Base-by-base conservation (phyloP, 2,888 invertebrate genomes). In the Cataglyphis albicans region DNA sequence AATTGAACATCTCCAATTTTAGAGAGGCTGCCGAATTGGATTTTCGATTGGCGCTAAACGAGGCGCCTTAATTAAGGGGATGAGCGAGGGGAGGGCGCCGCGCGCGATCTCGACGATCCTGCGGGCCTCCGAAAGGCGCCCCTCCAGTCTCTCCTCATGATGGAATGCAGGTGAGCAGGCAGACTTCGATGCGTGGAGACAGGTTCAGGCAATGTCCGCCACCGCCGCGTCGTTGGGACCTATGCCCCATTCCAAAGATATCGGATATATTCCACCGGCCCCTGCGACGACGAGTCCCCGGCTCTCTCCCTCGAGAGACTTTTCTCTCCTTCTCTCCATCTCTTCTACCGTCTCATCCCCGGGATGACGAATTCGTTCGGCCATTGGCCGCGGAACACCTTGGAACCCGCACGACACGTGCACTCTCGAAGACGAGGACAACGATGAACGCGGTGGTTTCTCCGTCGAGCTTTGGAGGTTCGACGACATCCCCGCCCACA, bases 241-340 rank as follows among this genome's bases (percentile, higher is more conserved):
- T 94, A 94, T 91, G 92, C 89, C 91, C 94, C 93, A 92, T 94
- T 93, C 94, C 91, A 93, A 94, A 94, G 92, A 94, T 94, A 94
- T 94, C 92, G 93, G 92, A 93, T 92, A 90, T 90, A 90, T 89
- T 90, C 88, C 48, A 86, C 68, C 70, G 70, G 78, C 70, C 48
- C 44, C 35, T 38, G 52, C 48, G 52, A 52, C 67, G 55, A 84
- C 78, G 76, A 48, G 59, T 44, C 41, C 35, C 25, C 4, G 38
- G 6, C 25, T 32, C 32, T 81, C 59, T 55, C 32, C 82, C 21
- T 78, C 32, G 1, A 44, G 15, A 44, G 25, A 25, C 25, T 15
- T 18, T 38, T 74, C 32, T 55, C 76, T 67, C 70, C 32, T 63
- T 25, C 29, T 25, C 18, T 35, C 61, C 74, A 0, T 73, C 70